Conservation (phyloP, 2,113 vertebrate species). For the Anguilla rostrata region DNA sequence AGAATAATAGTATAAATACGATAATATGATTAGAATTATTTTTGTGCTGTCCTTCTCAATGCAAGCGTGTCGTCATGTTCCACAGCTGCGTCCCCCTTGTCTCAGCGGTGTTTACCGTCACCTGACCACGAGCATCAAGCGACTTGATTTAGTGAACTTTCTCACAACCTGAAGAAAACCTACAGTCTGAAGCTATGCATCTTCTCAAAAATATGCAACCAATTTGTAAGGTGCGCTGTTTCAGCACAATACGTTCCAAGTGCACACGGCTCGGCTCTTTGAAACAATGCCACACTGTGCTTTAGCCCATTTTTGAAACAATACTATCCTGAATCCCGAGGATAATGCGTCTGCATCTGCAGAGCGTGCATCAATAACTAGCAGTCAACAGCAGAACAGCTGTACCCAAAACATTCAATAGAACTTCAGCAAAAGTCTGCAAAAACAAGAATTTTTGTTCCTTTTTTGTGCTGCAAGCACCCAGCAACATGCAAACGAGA, state of each 20-base stretch:
- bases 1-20: too few species aligned
- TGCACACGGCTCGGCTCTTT: not conserved
- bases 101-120: not conserved
- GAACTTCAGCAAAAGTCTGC: conserved; percentile 3
- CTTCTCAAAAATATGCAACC: not conserved
- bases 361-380: not conserved
- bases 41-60: not conserved
- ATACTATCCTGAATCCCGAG: not conserved
- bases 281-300: not conserved
- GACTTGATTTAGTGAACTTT: not conserved
- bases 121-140: not conserved
- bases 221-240: not conserved
- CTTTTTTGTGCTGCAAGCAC: not conserved
- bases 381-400: not conserved
- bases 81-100: not conserved
- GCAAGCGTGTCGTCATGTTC: not conserved
- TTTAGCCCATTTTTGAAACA: not conserved
- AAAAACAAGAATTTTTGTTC: not conserved
- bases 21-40: not conserved
- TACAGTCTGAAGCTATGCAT: not conserved
- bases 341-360: not conserved
- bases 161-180: not conserved
- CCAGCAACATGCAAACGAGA: not conserved
- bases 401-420: not conserved
- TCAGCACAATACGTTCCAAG: not conserved